These are phyloP conservation scores for Platalea minor DNA, from an alignment of 2,797 vertebrate genomes.

Conservation along the genomic window DNA sequence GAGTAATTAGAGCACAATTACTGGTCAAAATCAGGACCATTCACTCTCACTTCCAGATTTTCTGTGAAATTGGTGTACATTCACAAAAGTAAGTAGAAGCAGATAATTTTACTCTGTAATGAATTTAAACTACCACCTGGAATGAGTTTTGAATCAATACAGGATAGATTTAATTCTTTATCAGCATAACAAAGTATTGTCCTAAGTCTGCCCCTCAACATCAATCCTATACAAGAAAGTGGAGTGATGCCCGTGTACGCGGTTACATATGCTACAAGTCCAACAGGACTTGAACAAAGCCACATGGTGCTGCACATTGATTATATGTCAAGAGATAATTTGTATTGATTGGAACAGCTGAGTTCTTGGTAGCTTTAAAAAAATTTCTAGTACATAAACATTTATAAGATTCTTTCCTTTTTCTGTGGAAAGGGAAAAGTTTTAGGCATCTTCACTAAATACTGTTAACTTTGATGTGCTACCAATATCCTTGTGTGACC, in stretches of 20 bases:
- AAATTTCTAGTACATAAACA: not conserved
- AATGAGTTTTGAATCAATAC: not conserved
- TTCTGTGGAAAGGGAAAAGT: not conserved
- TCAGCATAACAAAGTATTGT: not conserved
- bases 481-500: not conserved
- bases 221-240: not conserved
- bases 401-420: not conserved
- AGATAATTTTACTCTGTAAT: not conserved
- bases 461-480: not conserved
- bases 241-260: not conserved
- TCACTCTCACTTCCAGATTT: not conserved
- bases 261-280: not conserved
- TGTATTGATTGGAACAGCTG: not conserved
- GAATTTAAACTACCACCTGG: not conserved
- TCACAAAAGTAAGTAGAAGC: not conserved
- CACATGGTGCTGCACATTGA: not conserved
- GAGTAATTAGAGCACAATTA: conserved; percentile 33
- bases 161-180: not conserved
- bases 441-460: not conserved
- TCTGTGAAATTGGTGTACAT: not conserved
- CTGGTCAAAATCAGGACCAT: conserved; percentile 38
- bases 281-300: not conserved
- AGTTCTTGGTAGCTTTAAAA: not conserved
- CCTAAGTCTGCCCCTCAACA: not conserved
- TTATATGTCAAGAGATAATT: not conserved